A percentile compares a stretch with the other conserved stretches of the same genome.
Evolutionary conservation across 2,888 invertebrate species (phyloP).

Genomic region (Stenurella melanura): DNA sequence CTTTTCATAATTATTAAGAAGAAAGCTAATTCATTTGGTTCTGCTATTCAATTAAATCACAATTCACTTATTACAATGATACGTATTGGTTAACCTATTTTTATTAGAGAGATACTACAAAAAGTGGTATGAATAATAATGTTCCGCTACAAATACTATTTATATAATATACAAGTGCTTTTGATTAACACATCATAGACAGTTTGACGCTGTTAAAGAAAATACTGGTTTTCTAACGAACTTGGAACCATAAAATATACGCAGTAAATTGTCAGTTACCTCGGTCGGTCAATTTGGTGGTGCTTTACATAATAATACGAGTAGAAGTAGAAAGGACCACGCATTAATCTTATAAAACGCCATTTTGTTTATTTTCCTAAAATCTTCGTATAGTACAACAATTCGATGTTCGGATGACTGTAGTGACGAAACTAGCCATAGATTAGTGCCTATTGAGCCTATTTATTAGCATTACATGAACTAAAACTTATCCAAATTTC

Average conservation of each 20-base stretch:
- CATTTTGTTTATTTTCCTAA: too few species aligned
- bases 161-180: background rate
- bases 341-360: too few species aligned
- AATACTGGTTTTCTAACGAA: background rate
- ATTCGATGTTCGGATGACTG: too few species aligned
- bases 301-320: background rate
- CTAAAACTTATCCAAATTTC: too few species aligned
- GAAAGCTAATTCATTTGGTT: background rate
- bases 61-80: background rate
- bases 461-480: too few species aligned
- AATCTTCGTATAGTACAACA: too few species aligned
- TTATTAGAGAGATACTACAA: background rate
- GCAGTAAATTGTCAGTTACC: background rate
- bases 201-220: background rate
- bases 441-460: too few species aligned
- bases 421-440: too few species aligned
- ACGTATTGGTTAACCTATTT: background rate
- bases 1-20: background rate
- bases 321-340: too few species aligned
- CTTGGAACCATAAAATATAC: background rate
- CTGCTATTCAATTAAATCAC: background rate
- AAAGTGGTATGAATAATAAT: background rate
- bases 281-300: background rate
- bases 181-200: constrained; percentile 11
- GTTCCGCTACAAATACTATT: background rate